Conservation (phyloP, 1,140 invertebrate species). For the Diploscapter pachys region DNA sequence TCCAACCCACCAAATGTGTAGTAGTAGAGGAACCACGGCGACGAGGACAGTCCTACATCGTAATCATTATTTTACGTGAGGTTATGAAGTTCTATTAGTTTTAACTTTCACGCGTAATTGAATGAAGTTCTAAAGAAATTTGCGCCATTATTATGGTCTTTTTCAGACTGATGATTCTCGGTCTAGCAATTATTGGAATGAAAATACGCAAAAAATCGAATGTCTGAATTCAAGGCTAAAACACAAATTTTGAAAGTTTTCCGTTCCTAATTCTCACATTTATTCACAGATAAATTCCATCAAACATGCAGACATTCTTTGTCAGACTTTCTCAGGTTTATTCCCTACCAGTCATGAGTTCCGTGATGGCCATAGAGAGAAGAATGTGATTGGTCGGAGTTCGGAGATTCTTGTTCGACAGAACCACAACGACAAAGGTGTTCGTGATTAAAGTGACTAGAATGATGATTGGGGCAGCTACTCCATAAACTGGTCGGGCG, state of each 20-base stretch:
- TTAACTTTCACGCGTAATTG: no score
- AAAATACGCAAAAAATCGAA: no score
- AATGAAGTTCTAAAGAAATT: no score
- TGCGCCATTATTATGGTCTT: no score
- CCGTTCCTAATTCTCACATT: no score
- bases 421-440: slow-evolving; percentile 74
- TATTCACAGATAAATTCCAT: no score
- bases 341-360: slow-evolving; percentile 75
- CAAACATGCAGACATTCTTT: neutral
- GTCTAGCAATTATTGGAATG: no score
- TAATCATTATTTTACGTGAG: no score
- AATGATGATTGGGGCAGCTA: slow-evolving; percentile 63
- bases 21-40: slow-evolving; percentile 47
- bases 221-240: no score
- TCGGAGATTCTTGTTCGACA: slow-evolving; percentile 67
- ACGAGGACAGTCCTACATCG: slow-evolving; percentile 31
- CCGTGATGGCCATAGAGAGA: slow-evolving; percentile 80
- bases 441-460: slow-evolving; percentile 81
- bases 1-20: slow-evolving; percentile 43
- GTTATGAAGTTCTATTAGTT: no score
- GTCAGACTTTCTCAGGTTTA: neutral
- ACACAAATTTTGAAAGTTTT: no score
- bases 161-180: no score
- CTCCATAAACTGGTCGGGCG: slow-evolving; percentile 41
- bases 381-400: slow-evolving; percentile 71